These are phyloP conservation scores for Notocelia uddmanniana DNA, from an alignment of 2,888 invertebrate genomes.

Conservation along the genomic window DNA sequence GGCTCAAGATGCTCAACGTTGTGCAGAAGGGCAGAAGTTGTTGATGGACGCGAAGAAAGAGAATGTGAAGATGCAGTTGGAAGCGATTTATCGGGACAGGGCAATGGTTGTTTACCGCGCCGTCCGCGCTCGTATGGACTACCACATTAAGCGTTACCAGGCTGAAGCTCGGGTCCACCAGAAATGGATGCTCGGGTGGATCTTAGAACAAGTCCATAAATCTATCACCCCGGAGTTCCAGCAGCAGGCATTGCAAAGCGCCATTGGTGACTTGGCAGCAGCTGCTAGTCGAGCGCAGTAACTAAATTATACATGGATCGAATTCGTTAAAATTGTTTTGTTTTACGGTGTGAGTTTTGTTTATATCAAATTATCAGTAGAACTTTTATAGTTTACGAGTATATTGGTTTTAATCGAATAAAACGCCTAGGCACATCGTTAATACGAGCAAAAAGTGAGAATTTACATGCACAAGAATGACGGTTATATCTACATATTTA, in stretches of 20 bases:
- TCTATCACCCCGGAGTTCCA: conserved; percentile 96
- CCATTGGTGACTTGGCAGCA: conserved; percentile 92
- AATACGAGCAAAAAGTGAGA: neutral
- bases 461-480: neutral
- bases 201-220: conserved; percentile 91
- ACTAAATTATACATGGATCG: neutral
- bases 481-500: neutral
- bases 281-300: conserved; percentile 80
- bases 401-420: conserved; percentile 26
- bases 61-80: conserved; percentile 96
- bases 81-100: conserved; percentile 93
- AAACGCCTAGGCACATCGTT: neutral
- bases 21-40: conserved; percentile 90
- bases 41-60: conserved; percentile 95
- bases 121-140: conserved; percentile 94
- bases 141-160: conserved; percentile 93
- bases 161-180: conserved; percentile 93
- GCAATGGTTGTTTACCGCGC: conserved; percentile 79
- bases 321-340: conserved; percentile 1
- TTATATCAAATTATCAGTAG: neutral
- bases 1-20: conserved; percentile 90
- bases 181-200: conserved; percentile 97
- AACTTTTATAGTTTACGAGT: neutral
- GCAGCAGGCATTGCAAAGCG: conserved; percentile 92
- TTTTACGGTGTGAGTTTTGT: conserved; percentile 25